Evolutionary conservation across 1,140 invertebrate genomes (phyloP).

Genomic region (Drosophila biarmipes): DNA sequence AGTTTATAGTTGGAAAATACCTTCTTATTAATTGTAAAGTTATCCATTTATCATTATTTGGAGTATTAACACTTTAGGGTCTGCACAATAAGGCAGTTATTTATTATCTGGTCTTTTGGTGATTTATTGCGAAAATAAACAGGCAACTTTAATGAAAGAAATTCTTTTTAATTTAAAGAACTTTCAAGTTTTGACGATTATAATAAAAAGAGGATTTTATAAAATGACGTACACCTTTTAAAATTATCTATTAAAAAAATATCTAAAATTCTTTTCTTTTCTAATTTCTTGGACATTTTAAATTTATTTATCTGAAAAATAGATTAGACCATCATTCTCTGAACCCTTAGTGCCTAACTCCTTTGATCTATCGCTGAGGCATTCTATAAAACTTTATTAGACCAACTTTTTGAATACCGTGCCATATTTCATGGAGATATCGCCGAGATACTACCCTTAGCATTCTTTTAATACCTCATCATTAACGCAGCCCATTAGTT

Average conservation of each 20-base stretch:
- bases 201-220: no score
- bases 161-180: no score
- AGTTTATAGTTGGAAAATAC: background rate
- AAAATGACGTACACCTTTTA: no score
- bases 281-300: no score
- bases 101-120: background rate
- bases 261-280: no score
- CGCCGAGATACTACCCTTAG: conserved; percentile 7
- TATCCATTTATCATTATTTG: conserved; percentile 4
- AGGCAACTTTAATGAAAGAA: background rate
- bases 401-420: background rate
- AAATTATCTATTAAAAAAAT: background rate
- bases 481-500: conserved; percentile 47
- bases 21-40: background rate
- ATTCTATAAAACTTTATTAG: conserved; percentile 4
- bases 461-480: conserved; percentile 42
- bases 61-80: background rate
- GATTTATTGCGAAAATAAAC: background rate
- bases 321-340: no score
- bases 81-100: no score
- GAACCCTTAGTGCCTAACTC: background rate
- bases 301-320: no score
- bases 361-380: background rate
- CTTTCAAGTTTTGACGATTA: no score
- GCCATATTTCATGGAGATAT: conserved; percentile 32